phyloP scores from a whole-genome alignment of 2,113 vertebrate genomes.

The Muntiacus muntjak region DNA sequence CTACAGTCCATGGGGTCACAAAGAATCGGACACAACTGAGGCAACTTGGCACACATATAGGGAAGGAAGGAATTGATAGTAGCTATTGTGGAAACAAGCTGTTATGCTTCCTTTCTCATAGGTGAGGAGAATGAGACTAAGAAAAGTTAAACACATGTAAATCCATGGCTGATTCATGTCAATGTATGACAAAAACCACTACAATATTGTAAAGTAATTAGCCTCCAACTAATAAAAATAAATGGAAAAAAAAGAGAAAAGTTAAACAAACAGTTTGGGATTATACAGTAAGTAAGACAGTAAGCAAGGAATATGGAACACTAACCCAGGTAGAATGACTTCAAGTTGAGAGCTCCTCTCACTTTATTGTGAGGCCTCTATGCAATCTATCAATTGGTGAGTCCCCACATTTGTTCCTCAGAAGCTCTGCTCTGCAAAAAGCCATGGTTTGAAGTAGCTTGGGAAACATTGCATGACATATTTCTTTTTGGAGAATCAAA shows the following conservation, averaged over 20 bases:
- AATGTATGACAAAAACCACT: too few species aligned
- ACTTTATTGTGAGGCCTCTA: neutral
- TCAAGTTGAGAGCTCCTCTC: neutral
- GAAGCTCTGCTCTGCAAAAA: neutral
- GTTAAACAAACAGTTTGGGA: neutral
- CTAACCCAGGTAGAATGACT: neutral
- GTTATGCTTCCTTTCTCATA: neutral
- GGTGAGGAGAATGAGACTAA: neutral
- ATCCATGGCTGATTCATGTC: too few species aligned
- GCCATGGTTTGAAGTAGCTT: neutral
- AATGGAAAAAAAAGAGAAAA: neutral
- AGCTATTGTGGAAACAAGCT: neutral
- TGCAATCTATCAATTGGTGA: neutral
- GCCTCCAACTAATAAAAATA: too few species aligned
- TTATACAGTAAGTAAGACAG: neutral
- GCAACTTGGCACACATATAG: neutral
- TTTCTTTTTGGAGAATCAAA: conserved; percentile 16
- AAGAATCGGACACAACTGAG: neutral
- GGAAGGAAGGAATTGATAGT: neutral
- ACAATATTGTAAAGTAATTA: too few species aligned
- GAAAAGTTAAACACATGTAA: neutral
- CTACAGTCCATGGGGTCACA: neutral
- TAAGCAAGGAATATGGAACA: neutral
- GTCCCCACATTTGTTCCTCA: neutral
- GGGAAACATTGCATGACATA: neutral